A percentile compares a stretch with the other conserved stretches of the same genome.
These are phyloP conservation scores for Protonemura montana DNA, from an alignment of 2,888 invertebrate species.

Conservation along the genomic window DNA sequence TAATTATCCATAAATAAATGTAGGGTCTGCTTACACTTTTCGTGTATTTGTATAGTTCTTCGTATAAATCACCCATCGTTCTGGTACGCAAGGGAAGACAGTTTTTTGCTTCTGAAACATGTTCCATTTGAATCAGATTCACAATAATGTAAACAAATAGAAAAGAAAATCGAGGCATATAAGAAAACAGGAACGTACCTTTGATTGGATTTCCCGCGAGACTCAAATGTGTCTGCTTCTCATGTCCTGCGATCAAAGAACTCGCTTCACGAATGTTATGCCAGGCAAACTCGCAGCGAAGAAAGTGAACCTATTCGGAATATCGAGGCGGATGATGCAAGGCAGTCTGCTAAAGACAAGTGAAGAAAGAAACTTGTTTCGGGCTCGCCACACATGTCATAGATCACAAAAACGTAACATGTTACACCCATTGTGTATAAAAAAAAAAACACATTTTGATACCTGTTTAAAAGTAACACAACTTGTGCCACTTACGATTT, in stretches of 20 bases:
- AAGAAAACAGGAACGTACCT: not conserved
- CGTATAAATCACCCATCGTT: not conserved
- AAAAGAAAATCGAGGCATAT: not conserved
- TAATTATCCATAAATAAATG: not conserved
- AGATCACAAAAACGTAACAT: no score
- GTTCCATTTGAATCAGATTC: no score
- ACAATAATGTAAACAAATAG: no score
- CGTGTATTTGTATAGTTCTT: not conserved
- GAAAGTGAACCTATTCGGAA: not conserved
- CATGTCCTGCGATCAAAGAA: not conserved
- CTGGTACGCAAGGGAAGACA: not conserved
- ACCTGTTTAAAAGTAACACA: no score
- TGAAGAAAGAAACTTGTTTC: not conserved
- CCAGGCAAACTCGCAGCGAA: not conserved
- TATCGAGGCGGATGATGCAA: not conserved
- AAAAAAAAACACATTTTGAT: no score
- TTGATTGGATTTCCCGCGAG: not conserved
- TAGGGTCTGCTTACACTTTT: not conserved
- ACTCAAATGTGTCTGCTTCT: not conserved
- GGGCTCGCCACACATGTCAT: not conserved
- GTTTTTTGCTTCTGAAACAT: not conserved
- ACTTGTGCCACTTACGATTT: no score
- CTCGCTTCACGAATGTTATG: not conserved
- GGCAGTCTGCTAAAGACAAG: not conserved
- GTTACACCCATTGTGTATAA: no score